Evolutionary conservation across 2,888 invertebrate species (phyloP), one percentile per base, ranked within the genome.

Genomic region (Acleris holmiana): DNA sequence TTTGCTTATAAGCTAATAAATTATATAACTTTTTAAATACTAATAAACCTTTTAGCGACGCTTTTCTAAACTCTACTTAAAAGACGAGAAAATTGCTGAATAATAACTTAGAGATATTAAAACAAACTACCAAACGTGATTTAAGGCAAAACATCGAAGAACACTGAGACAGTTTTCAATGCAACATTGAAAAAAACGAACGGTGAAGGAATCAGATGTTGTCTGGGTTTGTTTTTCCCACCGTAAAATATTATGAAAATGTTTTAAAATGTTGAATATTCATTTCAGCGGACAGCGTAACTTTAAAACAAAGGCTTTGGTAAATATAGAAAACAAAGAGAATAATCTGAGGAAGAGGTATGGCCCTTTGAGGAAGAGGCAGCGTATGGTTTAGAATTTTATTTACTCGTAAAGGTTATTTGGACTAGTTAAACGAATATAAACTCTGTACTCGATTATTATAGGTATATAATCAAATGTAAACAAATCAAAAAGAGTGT

Each of bases 231-330:
- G 4, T 10, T 40, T 41, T 17, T 23, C 41, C 41, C 8, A 18
- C 46, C 18, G 18, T 23, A n/a, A 25, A 17, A 8, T 4, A 8
- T 18, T 47, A 29, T 47, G 47, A 29, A 47, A 23, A 56, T 29
- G 29, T 18, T 50, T 18, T 48, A 44, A 2, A 6, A 49, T 59
- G 17, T 50, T 23, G 49, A 23, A 58, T 49, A 58, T 58, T 58
- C 23, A 58, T 49, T 58, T 49, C 48, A 48, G 23, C 29, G 46
- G 21, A 48, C 40, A 13, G n/a, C 40, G 13, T n/a, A 35, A 40
- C 49, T 29, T 2, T 29, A 25, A 21, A 40, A 48, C 57, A 57
- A 58, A 58, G 49, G 58, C 10, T 58, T 58, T 49, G 46, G 13
- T 25, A 25, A 23, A 10, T n/a, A 48, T 23, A 13, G n/a, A 41